Evolutionary conservation across 2,888 invertebrate genomes (phyloP).

Genomic region (Chalcosyrphus nemorum): DNA sequence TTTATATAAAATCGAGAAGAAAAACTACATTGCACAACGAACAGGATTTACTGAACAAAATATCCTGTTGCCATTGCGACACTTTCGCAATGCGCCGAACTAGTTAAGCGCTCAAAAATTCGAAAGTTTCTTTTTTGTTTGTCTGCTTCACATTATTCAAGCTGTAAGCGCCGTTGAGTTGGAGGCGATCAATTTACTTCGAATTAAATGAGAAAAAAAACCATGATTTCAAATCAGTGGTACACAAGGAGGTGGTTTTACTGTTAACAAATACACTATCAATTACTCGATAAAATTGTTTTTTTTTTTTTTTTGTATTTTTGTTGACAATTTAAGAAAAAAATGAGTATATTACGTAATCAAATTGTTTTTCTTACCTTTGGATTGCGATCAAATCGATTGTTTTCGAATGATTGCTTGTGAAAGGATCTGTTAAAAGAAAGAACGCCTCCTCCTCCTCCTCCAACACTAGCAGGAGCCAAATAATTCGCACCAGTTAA

Average conservation of each 20-base stretch:
- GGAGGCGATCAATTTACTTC: conserved; percentile 11
- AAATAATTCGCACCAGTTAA: conserved; percentile 10
- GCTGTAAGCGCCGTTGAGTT: conserved; percentile 1
- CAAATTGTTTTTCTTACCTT: conserved; percentile 51
- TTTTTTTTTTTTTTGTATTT: too few species aligned
- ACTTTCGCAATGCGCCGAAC: conserved; percentile 57
- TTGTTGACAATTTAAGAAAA: not conserved
- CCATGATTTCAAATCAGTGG: not conserved
- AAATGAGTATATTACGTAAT: conserved; percentile 61
- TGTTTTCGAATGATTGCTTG: conserved; percentile 8
- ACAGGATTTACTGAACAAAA: conserved; percentile 54
- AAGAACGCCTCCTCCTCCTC: too few species aligned
- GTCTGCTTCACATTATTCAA: conserved; percentile 16
- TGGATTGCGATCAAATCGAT: not conserved
- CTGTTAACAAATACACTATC: not conserved
- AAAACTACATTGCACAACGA: conserved; percentile 48
- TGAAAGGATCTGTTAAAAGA: conserved; percentile 50
- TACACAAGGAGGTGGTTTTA: not conserved
- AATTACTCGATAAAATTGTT: not conserved
- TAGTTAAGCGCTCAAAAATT: conserved; percentile 55
- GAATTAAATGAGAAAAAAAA: not conserved
- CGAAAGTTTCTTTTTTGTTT: conserved; percentile 61
- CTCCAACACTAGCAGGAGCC: conserved; percentile 17
- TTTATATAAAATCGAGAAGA: not conserved
- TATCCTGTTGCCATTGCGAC: conserved; percentile 56